A percentile compares a stretch with the other conserved stretches of the same genome.
Conservation (phyloP, 1,140 invertebrate genomes). For the Heliconius eleuchia region DNA sequence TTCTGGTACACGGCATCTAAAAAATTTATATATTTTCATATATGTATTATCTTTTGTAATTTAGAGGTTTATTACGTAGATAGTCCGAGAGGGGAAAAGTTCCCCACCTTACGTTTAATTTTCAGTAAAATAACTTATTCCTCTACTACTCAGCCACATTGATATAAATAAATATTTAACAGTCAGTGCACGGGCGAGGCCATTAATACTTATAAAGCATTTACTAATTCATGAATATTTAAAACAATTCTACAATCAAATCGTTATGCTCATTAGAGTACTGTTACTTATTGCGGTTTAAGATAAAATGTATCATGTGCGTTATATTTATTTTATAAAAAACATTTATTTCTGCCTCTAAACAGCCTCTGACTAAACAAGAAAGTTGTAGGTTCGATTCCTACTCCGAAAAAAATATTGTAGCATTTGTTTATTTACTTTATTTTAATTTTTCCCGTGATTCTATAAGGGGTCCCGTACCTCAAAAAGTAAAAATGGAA, state of each 20-base stretch:
- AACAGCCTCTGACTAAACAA: too few species aligned
- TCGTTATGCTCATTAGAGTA: constrained; percentile 1
- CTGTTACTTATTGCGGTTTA: not conserved
- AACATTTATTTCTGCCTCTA: not conserved
- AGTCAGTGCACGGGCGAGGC: not conserved
- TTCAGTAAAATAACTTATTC: too few species aligned
- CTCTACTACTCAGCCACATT: not conserved
- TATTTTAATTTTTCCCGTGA: too few species aligned
- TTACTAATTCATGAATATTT: not conserved
- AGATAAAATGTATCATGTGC: not conserved
- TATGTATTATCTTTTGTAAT: too few species aligned
- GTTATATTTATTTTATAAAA: not conserved
- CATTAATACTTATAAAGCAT: not conserved
- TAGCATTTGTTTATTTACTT: too few species aligned
- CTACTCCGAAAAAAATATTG: too few species aligned
- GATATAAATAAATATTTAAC: not conserved
- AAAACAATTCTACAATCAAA: not conserved
- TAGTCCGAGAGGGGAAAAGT: too few species aligned
- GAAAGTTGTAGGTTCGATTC: too few species aligned
- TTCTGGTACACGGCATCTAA: constrained; percentile 61
- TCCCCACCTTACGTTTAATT: too few species aligned
- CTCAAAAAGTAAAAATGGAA: too few species aligned
- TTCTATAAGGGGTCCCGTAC: too few species aligned
- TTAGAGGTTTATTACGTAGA: too few species aligned
- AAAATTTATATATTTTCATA: constrained; percentile 13